Percentiles rank a stretch among this genome's conserved stretches.
phyloP scores from a whole-genome alignment of 2,888 invertebrate genomes.

The Caenorhabditis sulstoni region DNA sequence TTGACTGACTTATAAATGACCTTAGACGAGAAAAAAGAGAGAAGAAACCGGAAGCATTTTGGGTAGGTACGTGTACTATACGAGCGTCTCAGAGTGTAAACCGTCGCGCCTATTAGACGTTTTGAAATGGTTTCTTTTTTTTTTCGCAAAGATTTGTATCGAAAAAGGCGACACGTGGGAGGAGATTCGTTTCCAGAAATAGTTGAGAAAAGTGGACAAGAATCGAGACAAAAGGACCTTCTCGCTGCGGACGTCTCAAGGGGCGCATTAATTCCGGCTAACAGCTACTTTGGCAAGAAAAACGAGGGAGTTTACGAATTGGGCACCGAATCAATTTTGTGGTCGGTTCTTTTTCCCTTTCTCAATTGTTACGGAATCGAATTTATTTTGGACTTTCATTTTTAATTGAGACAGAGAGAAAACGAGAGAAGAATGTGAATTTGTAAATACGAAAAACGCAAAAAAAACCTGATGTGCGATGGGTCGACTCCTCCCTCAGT shows the following conservation, averaged over 20 bases:
- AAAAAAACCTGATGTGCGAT: conserved; percentile 37
- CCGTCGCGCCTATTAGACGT: background rate
- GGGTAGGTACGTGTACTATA: no score
- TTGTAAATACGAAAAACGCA: conserved; percentile 9
- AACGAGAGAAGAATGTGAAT: conserved; percentile 2
- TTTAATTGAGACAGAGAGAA: background rate
- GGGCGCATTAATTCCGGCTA: conserved; percentile 58
- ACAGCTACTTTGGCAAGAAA: conserved; percentile 49
- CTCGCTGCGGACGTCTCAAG: conserved; percentile 33
- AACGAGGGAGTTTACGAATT: conserved; percentile 18
- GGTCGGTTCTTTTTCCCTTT: background rate
- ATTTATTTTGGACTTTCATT: background rate
- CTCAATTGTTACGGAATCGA: background rate
- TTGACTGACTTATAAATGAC: conserved; percentile 45
- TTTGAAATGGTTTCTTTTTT: background rate
- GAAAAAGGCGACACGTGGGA: no score
- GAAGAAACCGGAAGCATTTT: conserved; percentile 36
- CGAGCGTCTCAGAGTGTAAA: no score
- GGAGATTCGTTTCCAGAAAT: conserved; percentile 3
- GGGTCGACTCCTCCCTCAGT: background rate
- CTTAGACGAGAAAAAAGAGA: conserved; percentile 12
- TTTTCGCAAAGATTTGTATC: no score
- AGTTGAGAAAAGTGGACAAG: conserved; percentile 16
- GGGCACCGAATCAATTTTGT: conserved; percentile 16
- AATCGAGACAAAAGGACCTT: conserved; percentile 50